Evolutionary conservation across 2,797 vertebrate species (phyloP).

Genomic region (Pangasius sanitwongsei): DNA sequence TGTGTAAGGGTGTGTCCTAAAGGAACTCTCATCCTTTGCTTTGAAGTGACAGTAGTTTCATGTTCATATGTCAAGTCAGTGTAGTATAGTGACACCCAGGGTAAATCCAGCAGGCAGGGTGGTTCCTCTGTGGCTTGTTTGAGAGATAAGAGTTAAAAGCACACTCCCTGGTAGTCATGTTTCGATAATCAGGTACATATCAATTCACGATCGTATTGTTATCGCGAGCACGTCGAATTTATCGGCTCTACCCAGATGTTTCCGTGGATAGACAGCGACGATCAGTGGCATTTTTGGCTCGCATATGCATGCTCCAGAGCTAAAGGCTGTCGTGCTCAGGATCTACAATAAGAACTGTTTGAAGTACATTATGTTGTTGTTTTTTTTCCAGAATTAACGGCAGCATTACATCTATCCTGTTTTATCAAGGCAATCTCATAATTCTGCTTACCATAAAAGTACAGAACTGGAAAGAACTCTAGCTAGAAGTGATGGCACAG

Average conservation of each 20-base stretch:
- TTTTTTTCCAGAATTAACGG: not conserved
- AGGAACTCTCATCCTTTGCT: not conserved
- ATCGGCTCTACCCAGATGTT: slow-evolving; percentile 5
- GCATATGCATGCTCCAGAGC: not conserved
- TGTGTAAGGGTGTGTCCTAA: not conserved
- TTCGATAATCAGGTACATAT: not conserved
- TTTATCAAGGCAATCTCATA: not conserved
- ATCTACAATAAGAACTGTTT: not conserved
- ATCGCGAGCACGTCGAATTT: not conserved
- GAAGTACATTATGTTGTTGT: not conserved
- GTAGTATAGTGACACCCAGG: slow-evolving; percentile 42
- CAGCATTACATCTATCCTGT: not conserved
- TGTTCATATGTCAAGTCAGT: not conserved
- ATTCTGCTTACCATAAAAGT: not conserved
- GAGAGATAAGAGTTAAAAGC: slow-evolving; percentile 58
- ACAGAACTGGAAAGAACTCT: not conserved
- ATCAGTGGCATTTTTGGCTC: not conserved
- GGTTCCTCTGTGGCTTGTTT: slow-evolving; percentile 47
- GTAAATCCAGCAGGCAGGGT: slow-evolving; percentile 36
- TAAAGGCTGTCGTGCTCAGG: not conserved
- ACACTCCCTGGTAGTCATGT: not conserved
- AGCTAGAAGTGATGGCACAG: not conserved
- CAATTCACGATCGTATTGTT: not conserved
- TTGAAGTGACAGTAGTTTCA: not conserved
- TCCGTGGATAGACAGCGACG: too few relatives aligned